A percentile compares a stretch with the other conserved stretches of the same genome.
Conservation (phyloP, 1,140 invertebrate species). For the Venturia canescens region DNA sequence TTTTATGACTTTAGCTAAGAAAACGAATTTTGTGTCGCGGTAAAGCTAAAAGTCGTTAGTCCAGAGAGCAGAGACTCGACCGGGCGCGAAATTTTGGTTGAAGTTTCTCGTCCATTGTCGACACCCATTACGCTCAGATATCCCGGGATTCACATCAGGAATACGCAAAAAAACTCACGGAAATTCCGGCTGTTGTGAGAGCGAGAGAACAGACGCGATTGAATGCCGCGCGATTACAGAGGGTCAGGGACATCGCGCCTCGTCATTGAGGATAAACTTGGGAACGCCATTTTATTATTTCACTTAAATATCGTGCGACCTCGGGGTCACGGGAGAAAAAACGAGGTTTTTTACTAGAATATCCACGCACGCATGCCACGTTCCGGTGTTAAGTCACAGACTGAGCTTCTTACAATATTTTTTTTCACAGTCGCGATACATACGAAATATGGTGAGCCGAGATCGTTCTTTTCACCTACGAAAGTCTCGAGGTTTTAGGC, state of each 20-base stretch:
- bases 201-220: not conserved
- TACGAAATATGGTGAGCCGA: no score
- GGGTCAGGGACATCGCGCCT: conserved; percentile 6
- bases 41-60: no score
- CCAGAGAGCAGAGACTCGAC: not conserved
- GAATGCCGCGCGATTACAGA: not conserved
- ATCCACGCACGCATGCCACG: not conserved
- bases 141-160: not conserved
- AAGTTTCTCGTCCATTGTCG: not conserved
- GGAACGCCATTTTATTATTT: conserved; percentile 10
- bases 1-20: no score
- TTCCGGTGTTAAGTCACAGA: not conserved
- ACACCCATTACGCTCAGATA: no score
- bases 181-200: not conserved
- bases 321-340: not conserved
- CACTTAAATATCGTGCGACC: conserved; percentile 20
- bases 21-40: no score
- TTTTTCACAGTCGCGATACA: no score
- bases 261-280: conserved; percentile 2
- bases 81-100: not conserved
- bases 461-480: no score
- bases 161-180: not conserved
- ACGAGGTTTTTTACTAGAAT: not conserved
- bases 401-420: no score
- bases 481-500: not conserved